Percentiles rank a stretch among this genome's conserved stretches.
Evolutionary conservation across 2,113 vertebrate genomes (phyloP).

Genomic region (Vidua chalybeata): DNA sequence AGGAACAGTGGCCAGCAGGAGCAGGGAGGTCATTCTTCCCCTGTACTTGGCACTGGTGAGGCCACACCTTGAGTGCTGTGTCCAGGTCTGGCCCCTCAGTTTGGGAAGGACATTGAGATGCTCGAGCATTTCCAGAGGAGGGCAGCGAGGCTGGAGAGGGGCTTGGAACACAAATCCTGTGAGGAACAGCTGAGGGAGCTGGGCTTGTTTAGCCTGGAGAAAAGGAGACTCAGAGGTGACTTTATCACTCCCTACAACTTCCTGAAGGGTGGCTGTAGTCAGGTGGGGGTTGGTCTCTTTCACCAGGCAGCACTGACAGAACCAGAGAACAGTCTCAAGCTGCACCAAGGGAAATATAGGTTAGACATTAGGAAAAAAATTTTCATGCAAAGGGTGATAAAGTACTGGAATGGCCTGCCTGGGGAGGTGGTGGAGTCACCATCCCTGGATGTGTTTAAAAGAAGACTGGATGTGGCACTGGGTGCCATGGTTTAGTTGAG

Average conservation of each 20-base stretch:
- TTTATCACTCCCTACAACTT: background rate
- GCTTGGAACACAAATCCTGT: background rate
- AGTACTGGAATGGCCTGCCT: too few species aligned
- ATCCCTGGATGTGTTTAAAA: too few species aligned
- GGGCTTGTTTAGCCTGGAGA: background rate
- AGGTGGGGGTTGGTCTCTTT: background rate
- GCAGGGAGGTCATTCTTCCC: background rate
- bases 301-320: too few species aligned
- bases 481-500: too few species aligned
- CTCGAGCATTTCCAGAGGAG: rapidly evolving
- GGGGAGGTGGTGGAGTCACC: too few species aligned
- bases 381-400: too few species aligned
- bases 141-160: background rate
- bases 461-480: too few species aligned
- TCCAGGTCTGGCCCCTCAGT: background rate
- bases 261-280: background rate
- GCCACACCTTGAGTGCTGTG: background rate
- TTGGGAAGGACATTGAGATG: background rate
- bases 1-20: background rate
- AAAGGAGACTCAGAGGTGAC: background rate
- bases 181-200: background rate
- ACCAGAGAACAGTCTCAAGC: too few species aligned
- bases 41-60: background rate
- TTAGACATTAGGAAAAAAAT: too few species aligned
- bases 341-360: too few species aligned